Evolutionary conservation across 2,888 invertebrate genomes (phyloP), one percentile per base, ranked within the genome.

Genomic region (Acanthosepion esculentum): DNA sequence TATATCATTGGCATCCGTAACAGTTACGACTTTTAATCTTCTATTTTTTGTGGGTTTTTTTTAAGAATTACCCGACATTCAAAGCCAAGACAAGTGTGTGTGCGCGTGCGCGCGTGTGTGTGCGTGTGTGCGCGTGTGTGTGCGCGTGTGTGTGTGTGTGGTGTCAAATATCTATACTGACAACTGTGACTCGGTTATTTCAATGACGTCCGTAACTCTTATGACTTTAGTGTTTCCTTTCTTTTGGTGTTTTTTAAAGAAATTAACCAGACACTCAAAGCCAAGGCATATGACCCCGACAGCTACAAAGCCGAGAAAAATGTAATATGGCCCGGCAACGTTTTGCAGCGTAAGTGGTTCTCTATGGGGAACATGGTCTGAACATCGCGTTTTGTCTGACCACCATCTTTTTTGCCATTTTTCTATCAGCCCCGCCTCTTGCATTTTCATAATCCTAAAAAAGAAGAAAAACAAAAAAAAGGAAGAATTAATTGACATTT

Each of bases 371-470:
- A 23, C 92, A 29, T 3, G 10, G 92, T 92, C 29, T 0, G 26
- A 48, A 48, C 92, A 92, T 48, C 48, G 6, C 26, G 48, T 92
- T 29, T 48, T 23, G 48, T 92, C 92, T 26, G 92, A 92, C 92
- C 92, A 92, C 92, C 92, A 92, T 20, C 48, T 92, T 29, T 92
- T 48, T 48, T 92, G 48, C 92, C 92, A 92, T 48, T 92, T 92
- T 29, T 48, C 48, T 23, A 92, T 23, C 48, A 92, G 48, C 12
- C 92, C 92, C 6, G 92, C 92, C 15, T 92, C 92, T 48, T 92
- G 92, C 50, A 92, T 48, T 92, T 92, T 92, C 92, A 48, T 48
- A 23, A 92, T 92, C 26, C 92, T 92, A 29, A 48, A 92, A 48
- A 92, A 78, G 23, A n/a, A 33, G 15, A n/a, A 15, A 78, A n/a